phyloP scores from a whole-genome alignment of 1,140 invertebrate species.

The Zaprionus inermis region DNA sequence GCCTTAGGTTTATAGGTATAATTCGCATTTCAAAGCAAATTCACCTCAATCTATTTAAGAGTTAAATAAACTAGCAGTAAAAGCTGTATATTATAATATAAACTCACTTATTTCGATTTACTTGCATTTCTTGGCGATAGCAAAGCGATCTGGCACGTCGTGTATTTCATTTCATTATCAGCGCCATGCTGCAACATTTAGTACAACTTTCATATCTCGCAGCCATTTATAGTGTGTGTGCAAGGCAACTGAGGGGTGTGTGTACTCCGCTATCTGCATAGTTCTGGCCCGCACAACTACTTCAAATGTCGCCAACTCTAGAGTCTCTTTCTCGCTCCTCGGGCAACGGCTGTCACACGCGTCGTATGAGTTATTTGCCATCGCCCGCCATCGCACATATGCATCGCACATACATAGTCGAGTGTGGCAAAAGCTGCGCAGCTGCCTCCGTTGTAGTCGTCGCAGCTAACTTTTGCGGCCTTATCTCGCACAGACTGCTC shows the following conservation, averaged over 20 bases:
- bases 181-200: neutral
- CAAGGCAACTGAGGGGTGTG: neutral
- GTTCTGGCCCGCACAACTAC: conserved; percentile 8
- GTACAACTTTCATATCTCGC: conserved; percentile 37
- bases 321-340: conserved; percentile 11
- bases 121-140: neutral
- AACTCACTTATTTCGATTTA: neutral
- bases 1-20: neutral
- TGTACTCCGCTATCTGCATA: neutral
- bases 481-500: conserved; percentile 58
- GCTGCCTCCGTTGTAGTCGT: conserved; percentile 13
- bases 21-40: neutral
- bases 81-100: neutral
- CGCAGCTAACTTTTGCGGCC: conserved; percentile 55
- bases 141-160: neutral
- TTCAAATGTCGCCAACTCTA: conserved; percentile 17
- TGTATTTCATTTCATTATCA: conserved; percentile 40
- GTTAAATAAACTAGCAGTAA: neutral
- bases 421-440: neutral
- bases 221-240: conserved; percentile 22
- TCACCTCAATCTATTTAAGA: neutral
- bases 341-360: conserved; percentile 55
- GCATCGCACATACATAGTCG: conserved; percentile 24
- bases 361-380: conserved; percentile 60
- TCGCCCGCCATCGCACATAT: conserved; percentile 44